Base-by-base conservation (phyloP, 2,888 invertebrate species). In the Lycocerus yunnanus region DNA sequence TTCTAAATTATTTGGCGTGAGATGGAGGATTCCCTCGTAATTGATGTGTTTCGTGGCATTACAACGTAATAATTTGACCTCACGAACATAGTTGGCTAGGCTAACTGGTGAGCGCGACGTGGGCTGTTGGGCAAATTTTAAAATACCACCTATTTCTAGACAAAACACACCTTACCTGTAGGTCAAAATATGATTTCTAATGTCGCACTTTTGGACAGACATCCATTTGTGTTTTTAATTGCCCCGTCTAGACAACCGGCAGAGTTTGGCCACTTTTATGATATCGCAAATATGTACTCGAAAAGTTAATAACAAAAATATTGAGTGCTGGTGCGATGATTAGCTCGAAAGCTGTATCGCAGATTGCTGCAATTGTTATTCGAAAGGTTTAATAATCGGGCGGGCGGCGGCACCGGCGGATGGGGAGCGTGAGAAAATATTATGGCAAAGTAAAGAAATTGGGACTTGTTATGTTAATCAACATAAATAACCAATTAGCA, bases 61-160 rank as follows among this genome's bases (percentile, higher is more conserved):
- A 66, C 66, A 66, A 74, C 70, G 66, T 74, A 69, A 74, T 74
- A 74, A 74, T 74, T 73, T 74, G 67, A 70, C 67, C 69, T 70
- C 69, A 67, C 73, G 70, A 74, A 70, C 66, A 15, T 21, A 60
- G 66, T 27, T 66, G 66, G 60, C 61, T 21, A 27, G 69, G 58
- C 15, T 43, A 67, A 70, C 66, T 16, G 20, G 18, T 63, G 66
- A 66, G 21, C 14, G 14, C 21, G 69, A 20, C 65, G 59, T 69
- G 69, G 70, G 60, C 67, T 27, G 73, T 69, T 68, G 27, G 11
- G 27, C 43, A 43, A 43, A 43, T 43, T 43, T n/a, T n/a, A 43
- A 43, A 43, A 43, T 43, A 27, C 13, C n/a, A 13, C 21, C 21
- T 43, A n/a, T 43, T 43, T 43, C 43, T n/a, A 43, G 43, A 43